Base-by-base conservation (phyloP, 2,797 vertebrate genomes). In the Austrolebias charrua region DNA sequence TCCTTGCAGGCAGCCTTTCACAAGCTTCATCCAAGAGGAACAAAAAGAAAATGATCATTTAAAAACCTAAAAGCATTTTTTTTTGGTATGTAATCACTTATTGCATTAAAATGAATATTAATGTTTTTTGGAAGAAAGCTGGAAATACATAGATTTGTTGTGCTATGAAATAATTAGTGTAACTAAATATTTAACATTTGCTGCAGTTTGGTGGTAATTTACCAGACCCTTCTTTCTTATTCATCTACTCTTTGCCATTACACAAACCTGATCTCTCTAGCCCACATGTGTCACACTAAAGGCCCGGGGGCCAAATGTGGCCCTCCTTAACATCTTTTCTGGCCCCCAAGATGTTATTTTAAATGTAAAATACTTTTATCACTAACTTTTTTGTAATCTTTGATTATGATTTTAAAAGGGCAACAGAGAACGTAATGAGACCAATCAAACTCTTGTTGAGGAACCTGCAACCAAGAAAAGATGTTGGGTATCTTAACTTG, bases 141-240 rank as follows among this genome's bases (percentile, higher is more conserved):
- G 6, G 10, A 38, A 6, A 50, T 14, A 48, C 15, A 61, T 16
- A 1, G 28, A 7, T 12, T 57, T 4, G 29, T 7, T 48, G 13
- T 49, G 20, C 51, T 33, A 40, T 70, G 51, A 60, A 48, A 24
- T 43, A 47, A 56, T 44, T 1, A 0, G 1, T 1, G 0, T 4
- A 18, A 24, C 12, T 63, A 31, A 55, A 71, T 50, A 53, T 73
- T 78, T 46, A 48, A 60, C 24, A 65, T 16, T 8, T 57, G 9
- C 29, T 54, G 19, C 13, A 57, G 11, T 3, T 73, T 61, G 38
- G 9, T 14, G 48, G 42, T 43, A 4, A 60, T 63, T 50, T 57
- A 71, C 69, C 15, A 50, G 1, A 0, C 46, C 54, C 11, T 35
- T 19, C n/a, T 60, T 66, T 60, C 58, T 53, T 18, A 53, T 62